Evolutionary conservation across 1,140 invertebrate genomes (phyloP), one percentile per base, ranked within the genome.

Genomic region (Campodea augens): DNA sequence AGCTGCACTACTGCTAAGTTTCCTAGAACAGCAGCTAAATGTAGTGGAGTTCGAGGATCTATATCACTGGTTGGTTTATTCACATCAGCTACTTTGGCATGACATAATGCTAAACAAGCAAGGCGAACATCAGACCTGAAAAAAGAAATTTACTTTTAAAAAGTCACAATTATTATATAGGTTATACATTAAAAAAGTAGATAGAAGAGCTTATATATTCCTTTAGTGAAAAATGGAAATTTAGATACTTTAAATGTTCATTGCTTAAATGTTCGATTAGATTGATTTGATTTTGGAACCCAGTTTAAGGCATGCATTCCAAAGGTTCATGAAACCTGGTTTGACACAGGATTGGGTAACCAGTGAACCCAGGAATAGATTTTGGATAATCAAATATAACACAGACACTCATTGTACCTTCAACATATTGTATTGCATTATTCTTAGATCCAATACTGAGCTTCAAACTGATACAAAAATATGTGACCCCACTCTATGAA

Each of bases 1-100:
- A 95, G 69, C 65, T 96, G 90, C 24, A 86, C 78, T 55, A 91
- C 77, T 41, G 88, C 79, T 48, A 92, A 68, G 60, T 89, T 88
- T 21, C 87, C 87, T 47, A 85, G 77, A 13, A 83, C 80, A 55
- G 85, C 85, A 24, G 90, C 89, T 43, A 95, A 70, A 57, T 95
- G 85, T 38, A 96, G 65, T 1, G 86, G 78, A 15, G 82, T 89
- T 38, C 86, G 66, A 38, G 76, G 63, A 66, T 87, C 84, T 44
- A 74, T 66, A 4, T 70, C 60, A 51, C 74, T 76, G 21, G 86
- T 76, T 18, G 77, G 73, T 21, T 61, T 51, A 47, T 73, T 74
- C 15, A 74, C 66, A 32, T 70, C 62, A 4, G 73, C 68, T 4
- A 65, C 47, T 23, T 52, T 49, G 23, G 64, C 51, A 53, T 72